A percentile compares a stretch with the other conserved stretches of the same genome.
Conservation (phyloP, 2,888 invertebrate species). For the Hypsopygia costalis region DNA sequence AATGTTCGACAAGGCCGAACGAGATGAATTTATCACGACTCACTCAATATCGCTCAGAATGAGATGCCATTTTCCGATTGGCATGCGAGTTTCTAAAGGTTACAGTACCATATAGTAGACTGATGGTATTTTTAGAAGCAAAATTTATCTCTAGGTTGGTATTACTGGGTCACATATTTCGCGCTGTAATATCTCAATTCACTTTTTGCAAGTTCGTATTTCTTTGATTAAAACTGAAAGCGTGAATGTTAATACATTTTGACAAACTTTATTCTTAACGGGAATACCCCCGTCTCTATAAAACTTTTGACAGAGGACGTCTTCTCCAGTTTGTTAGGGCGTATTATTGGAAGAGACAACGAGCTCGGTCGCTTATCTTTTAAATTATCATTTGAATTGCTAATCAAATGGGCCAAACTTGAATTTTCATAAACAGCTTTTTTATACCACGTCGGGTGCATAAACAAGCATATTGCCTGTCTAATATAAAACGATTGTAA, state of each 20-base stretch:
- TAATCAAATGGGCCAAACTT: no score
- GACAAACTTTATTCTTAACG: slow-evolving; percentile 21
- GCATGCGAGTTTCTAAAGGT: not conserved
- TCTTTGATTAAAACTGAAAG: no score
- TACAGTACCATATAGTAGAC: not conserved
- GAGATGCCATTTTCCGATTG: slow-evolving; percentile 20
- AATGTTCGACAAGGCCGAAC: slow-evolving; percentile 30
- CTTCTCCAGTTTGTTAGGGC: slow-evolving; percentile 18
- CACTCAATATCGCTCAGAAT: slow-evolving; percentile 26
- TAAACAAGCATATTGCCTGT: no score
- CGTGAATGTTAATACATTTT: slow-evolving; percentile 25
- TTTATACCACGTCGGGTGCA: no score
- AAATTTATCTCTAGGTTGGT: no score
- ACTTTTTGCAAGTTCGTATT: no score
- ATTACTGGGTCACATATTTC: no score
- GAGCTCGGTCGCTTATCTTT: not conserved
- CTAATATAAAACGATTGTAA: no score
- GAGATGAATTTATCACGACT: slow-evolving; percentile 39
- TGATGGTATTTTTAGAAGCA: no score
- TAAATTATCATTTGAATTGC: no score
- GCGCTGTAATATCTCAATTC: no score
- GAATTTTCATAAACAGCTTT: no score
- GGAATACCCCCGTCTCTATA: slow-evolving; percentile 10
- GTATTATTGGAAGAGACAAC: slow-evolving; percentile 26
- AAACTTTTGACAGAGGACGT: slow-evolving; percentile 24